phyloP scores from a whole-genome alignment of 2,113 vertebrate species.

The Siniperca knerii region DNA sequence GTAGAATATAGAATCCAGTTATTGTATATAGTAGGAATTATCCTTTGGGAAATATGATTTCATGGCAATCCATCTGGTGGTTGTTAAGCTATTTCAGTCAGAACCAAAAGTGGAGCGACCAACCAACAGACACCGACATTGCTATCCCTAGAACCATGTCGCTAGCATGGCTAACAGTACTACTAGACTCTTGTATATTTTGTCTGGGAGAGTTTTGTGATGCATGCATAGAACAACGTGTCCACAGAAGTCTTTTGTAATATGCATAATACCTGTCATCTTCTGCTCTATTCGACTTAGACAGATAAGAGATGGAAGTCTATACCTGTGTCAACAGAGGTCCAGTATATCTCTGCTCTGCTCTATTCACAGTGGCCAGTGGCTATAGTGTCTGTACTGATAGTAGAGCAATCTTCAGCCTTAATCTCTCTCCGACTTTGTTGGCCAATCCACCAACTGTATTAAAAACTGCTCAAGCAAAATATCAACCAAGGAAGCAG shows the following conservation, averaged over 20 bases:
- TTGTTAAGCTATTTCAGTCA: neutral
- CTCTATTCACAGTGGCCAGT: constrained; percentile 73
- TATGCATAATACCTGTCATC: constrained; percentile 69
- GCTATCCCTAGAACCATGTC: neutral
- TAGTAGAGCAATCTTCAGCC: constrained; percentile 70
- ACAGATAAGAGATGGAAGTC: constrained; percentile 69
- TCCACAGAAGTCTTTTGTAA: constrained; percentile 42
- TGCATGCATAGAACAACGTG: constrained; percentile 39
- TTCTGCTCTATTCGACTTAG: constrained; percentile 41
- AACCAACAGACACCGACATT: neutral
- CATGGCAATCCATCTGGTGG: neutral
- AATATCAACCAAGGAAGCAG: constrained; percentile 63
- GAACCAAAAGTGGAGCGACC: neutral
- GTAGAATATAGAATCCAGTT: no score
- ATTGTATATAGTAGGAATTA: no score
- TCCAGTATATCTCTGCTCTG: constrained; percentile 64
- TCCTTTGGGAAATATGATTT: neutral
- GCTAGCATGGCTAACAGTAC: neutral
- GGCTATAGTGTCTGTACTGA: constrained; percentile 64
- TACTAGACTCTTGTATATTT: neutral
- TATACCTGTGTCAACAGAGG: constrained; percentile 63
- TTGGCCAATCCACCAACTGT: constrained; percentile 61
- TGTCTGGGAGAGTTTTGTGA: constrained; percentile 34
- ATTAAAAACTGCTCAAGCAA: constrained; percentile 75
- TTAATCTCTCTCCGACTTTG: constrained; percentile 70